Evolutionary conservation across 2,888 invertebrate genomes (phyloP), one percentile per base, ranked within the genome.

Genomic region (Oligia strigilis): DNA sequence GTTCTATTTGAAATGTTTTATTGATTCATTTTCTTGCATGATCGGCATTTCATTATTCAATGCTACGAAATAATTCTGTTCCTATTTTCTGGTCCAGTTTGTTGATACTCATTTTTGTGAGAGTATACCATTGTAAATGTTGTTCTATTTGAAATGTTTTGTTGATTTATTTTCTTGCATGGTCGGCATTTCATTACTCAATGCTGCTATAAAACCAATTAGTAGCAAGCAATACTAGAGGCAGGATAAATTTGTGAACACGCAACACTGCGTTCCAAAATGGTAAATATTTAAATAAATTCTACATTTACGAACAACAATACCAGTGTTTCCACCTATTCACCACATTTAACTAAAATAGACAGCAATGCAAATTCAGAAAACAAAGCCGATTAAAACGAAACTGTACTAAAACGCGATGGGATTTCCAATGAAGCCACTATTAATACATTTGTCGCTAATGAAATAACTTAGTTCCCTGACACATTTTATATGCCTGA

Each of bases 401-500:
- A 87, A 72, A 84, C 74, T 70, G 55, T 75, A 73, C 75, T 75
- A 84, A 80, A 84, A 80, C n/a, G 66, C 75, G 36, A 83, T 82
- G 71, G 79, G 69, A 89, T 86, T 83, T 66, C 72, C 66, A 86
- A 87, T 84, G 75, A 80, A 81, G 74, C 75, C 67, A 78, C 72
- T 82, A 86, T 86, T 82, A 80, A 80, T 81, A 78, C 60, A 81
- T 82, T 69, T 52, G 60, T 73, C 55, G 69, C 73, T 80, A 84
- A 74, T 77, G 58, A 80, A 82, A 85, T 80, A 87, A 84, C 71
- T 89, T 75, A 82, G 75, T 81, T 76, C 60, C 72, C 72, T 80
- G 72, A 67, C 74, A 67, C 75, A 84, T 87, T 87, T 88, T 86
- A 83, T 89, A 83, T 88, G 82, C 60, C 78, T 79, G 81, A 88